Percentiles rank a stretch among this genome's conserved stretches.
Conservation (phyloP, 2,113 vertebrate species). For the Tiliqua scincoides region DNA sequence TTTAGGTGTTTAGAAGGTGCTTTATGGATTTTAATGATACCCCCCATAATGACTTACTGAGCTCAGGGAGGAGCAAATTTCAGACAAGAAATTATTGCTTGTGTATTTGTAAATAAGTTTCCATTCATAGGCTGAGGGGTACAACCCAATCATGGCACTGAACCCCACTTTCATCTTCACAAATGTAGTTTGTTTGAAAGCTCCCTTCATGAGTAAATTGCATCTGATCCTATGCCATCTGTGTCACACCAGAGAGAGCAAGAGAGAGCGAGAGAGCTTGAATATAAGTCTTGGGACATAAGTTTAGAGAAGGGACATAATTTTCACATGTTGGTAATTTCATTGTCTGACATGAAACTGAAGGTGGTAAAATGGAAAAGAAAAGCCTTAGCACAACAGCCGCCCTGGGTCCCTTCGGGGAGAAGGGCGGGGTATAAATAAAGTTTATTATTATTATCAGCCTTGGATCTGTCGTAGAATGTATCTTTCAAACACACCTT, state of each 20-base stretch:
- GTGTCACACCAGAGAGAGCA: background rate
- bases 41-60: background rate
- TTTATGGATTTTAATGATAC: background rate
- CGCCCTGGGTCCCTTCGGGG: too few species aligned
- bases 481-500: background rate
- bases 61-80: background rate
- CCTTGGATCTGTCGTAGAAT: background rate
- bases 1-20: background rate
- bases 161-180: background rate
- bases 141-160: background rate
- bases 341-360: background rate
- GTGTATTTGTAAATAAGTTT: background rate
- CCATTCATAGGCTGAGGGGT: background rate
- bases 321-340: background rate
- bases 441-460: background rate
- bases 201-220: too few species aligned
- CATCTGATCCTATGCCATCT: background rate
- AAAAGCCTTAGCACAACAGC: background rate
- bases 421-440: too few species aligned
- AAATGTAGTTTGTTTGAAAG: too few species aligned
- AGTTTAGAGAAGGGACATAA: background rate
- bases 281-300: too few species aligned
- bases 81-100: background rate
- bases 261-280: background rate
- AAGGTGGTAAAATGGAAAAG: background rate